Percentiles rank a stretch among this genome's conserved stretches.
phyloP scores from a whole-genome alignment of 2,113 vertebrate species.

The Marcusenius ussheri region DNA sequence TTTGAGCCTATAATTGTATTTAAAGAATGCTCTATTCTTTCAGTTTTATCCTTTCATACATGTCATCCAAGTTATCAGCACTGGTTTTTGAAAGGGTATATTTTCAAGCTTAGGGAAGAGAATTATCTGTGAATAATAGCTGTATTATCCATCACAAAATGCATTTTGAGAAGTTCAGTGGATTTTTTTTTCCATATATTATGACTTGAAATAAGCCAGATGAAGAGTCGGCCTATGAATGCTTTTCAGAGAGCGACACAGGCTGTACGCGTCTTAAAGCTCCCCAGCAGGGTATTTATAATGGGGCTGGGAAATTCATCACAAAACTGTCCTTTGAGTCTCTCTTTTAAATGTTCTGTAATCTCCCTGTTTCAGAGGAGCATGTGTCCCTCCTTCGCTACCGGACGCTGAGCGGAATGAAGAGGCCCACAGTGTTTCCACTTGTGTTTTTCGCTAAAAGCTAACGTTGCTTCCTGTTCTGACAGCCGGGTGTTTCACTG shows the following conservation, averaged over 20 bases:
- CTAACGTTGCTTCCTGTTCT: not conserved
- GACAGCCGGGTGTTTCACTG: not conserved
- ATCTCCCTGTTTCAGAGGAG: not conserved
- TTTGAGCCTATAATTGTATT: not conserved
- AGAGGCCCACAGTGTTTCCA: not conserved
- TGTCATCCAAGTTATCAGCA: not conserved
- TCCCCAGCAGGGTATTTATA: not conserved
- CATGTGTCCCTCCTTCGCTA: not conserved
- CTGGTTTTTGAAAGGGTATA: not conserved
- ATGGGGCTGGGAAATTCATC: too few relatives aligned
- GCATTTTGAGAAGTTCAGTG: not conserved
- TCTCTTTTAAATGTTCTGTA: not conserved
- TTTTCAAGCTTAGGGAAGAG: not conserved
- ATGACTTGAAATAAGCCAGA: not conserved
- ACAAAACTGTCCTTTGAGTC: not conserved
- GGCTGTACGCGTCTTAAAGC: not conserved
- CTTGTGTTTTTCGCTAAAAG: not conserved
- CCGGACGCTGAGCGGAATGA: not conserved
- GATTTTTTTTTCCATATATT: not conserved
- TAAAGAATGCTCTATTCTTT: not conserved
- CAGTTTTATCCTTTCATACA: not conserved
- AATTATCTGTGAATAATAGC: not conserved
- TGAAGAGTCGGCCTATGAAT: not conserved
- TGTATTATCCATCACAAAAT: not conserved
- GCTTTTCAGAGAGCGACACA: not conserved